phyloP scores from a whole-genome alignment of 2,113 vertebrate species.

The Engystomops pustulosus region DNA sequence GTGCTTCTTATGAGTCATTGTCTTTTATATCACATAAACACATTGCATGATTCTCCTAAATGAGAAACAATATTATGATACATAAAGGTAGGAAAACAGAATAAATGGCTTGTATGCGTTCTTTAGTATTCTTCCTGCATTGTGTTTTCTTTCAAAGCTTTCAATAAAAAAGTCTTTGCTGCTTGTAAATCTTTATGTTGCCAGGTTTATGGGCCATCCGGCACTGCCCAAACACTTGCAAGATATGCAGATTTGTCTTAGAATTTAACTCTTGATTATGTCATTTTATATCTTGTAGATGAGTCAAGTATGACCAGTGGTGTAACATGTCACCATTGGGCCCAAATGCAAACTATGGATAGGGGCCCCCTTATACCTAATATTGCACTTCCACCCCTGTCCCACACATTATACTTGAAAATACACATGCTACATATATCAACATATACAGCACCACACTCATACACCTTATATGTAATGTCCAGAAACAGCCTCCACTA shows the following conservation, averaged over 20 bases:
- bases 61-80: constrained; percentile 57
- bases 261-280: constrained; percentile 48
- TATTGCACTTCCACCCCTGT: no score
- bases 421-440: no score
- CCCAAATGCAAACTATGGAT: no score
- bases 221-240: constrained; percentile 65
- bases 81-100: constrained; percentile 57
- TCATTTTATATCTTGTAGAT: neutral
- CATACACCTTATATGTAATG: no score
- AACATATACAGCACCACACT: no score
- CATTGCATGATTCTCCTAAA: constrained; percentile 50
- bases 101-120: constrained; percentile 48
- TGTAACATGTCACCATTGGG: no score
- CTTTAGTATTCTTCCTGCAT: constrained; percentile 55
- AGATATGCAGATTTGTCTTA: constrained; percentile 65
- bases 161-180: constrained; percentile 53
- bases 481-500: no score
- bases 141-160: constrained; percentile 41
- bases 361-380: no score
- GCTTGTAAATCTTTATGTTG: constrained; percentile 50
- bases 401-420: no score
- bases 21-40: constrained; percentile 60
- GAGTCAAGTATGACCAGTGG: neutral
- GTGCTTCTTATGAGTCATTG: constrained; percentile 55
- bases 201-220: constrained; percentile 60